A percentile compares a stretch with the other conserved stretches of the same genome.
Evolutionary conservation across 2,113 vertebrate species (phyloP).

Genomic region (Parotia lawesii): DNA sequence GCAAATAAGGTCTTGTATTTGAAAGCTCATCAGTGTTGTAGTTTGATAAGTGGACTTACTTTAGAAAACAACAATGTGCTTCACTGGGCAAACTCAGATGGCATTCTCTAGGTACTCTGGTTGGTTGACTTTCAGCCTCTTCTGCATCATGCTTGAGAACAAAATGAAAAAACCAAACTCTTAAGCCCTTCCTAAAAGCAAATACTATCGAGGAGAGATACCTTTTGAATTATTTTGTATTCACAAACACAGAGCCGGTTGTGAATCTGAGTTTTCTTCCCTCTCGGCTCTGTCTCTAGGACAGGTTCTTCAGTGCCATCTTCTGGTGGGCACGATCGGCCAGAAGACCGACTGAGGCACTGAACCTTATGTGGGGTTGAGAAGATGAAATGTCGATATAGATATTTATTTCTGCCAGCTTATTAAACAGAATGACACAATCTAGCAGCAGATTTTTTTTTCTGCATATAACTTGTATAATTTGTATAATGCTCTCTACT

Average conservation of each 20-base stretch:
- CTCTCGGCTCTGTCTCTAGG: not conserved
- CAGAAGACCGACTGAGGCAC: fast-evolving
- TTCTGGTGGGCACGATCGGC: not conserved
- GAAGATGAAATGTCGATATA: not conserved
- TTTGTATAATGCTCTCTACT: not conserved
- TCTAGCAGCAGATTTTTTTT: not conserved
- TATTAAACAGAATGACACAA: not conserved
- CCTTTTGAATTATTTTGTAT: not conserved
- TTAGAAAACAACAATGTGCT: not conserved
- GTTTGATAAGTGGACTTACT: not conserved
- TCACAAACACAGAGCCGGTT: not conserved
- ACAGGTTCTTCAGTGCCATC: not conserved
- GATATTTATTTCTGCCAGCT: not conserved
- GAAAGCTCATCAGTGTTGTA: not conserved
- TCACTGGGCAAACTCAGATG: not conserved
- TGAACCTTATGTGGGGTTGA: fast-evolving
- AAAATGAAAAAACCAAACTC: not conserved
- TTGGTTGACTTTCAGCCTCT: not conserved
- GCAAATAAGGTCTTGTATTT: not conserved
- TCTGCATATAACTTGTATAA: not conserved
- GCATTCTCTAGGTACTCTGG: not conserved
- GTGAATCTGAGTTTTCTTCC: not conserved
- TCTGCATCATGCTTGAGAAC: not conserved
- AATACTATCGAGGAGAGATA: not conserved
- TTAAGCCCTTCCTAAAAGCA: not conserved